These are phyloP conservation scores for Fukomys damarensis DNA, from an alignment of 2,113 vertebrate genomes.

Conservation along the genomic window DNA sequence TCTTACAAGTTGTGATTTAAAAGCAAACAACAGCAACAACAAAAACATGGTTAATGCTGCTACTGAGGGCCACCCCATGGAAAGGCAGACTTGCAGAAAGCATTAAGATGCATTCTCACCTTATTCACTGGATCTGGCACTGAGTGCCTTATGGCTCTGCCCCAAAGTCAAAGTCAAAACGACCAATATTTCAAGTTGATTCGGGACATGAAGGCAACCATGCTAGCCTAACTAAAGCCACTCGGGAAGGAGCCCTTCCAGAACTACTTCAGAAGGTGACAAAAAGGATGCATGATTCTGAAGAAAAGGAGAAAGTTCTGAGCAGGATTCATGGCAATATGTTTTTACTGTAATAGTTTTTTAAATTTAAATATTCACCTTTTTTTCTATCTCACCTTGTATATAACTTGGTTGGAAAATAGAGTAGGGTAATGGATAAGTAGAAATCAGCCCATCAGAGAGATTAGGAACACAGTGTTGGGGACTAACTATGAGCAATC, in stretches of 20 bases:
- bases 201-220: not conserved
- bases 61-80: not conserved
- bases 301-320: not conserved
- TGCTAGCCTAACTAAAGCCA: not conserved
- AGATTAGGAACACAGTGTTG: not conserved
- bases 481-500: fast-evolving
- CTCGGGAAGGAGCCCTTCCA: not conserved
- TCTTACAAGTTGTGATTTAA: not conserved
- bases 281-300: not conserved
- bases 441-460: not conserved
- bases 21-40: not conserved
- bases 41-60: not conserved
- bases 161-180: not conserved
- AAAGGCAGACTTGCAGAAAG: not conserved
- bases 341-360: not conserved
- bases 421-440: not conserved
- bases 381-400: not conserved
- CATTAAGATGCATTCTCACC: not conserved
- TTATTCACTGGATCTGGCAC: not conserved
- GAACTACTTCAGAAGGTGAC: not conserved
- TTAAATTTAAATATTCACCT: not conserved
- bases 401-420: not conserved
- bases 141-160: not conserved
- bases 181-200: not conserved
- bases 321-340: not conserved